Conservation (phyloP, 2,797 vertebrate genomes). For the Coranthus polyacanthus region DNA sequence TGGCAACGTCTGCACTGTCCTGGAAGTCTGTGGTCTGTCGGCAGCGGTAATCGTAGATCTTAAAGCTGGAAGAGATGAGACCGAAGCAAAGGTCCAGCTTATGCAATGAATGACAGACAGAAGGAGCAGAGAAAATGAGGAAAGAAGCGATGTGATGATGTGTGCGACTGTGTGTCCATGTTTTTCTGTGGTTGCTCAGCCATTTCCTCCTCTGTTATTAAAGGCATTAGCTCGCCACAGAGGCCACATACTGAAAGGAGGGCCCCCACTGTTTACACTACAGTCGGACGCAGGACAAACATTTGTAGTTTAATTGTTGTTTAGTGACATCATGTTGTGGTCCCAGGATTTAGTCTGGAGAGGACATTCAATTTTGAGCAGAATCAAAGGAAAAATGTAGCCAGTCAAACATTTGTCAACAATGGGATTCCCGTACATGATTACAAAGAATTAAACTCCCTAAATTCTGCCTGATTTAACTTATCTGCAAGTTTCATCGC, state of each 20-base stretch:
- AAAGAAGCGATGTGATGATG: conserved; percentile 21
- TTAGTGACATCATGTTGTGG: conserved; percentile 49
- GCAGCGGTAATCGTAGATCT: conserved; percentile 45
- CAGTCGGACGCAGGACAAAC: conserved; percentile 42
- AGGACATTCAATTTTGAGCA: conserved; percentile 5
- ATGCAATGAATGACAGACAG: conserved; percentile 14
- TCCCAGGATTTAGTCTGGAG: conserved; percentile 26
- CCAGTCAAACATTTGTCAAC: conserved; percentile 4
- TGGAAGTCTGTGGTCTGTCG: conserved; percentile 11
- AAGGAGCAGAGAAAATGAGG: too few relatives aligned
- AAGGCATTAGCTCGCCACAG: conserved; percentile 43
- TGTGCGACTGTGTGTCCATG: conserved; percentile 16
- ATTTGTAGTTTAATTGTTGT: conserved; percentile 39
- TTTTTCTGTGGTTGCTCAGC: conserved; percentile 46
- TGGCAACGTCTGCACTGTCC: conserved; percentile 18
- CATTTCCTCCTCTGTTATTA: conserved; percentile 53
- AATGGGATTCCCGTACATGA: conserved; percentile 12
- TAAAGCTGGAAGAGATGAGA: conserved; percentile 32
- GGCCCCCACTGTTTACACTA: conserved; percentile 36
- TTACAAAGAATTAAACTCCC: conserved; percentile 33
- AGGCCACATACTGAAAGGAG: conserved; percentile 41
- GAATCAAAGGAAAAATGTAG: conserved; percentile 39
- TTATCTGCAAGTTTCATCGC: conserved; percentile 32
- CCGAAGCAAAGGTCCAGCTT: conserved; percentile 27
- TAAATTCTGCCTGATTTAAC: conserved; percentile 12